A percentile compares a stretch with the other conserved stretches of the same genome.
Conservation (phyloP, 1,140 invertebrate genomes). For the Neodiprion pinetum region DNA sequence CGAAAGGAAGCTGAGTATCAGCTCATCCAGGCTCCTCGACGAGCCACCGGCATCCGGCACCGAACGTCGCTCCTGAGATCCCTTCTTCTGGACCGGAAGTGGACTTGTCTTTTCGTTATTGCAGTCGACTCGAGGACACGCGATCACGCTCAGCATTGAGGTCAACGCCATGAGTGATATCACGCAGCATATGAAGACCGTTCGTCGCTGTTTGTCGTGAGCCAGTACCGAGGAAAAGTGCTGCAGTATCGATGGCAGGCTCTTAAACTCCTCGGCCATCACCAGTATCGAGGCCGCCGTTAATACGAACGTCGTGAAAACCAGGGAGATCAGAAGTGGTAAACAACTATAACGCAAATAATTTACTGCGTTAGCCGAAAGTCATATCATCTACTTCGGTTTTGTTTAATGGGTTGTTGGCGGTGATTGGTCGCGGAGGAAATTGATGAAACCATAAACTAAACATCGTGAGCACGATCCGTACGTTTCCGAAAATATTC, state of each 20-base stretch:
- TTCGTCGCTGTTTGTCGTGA: slow-evolving; percentile 72
- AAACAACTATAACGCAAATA: slow-evolving; percentile 59
- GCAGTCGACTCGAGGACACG: slow-evolving; percentile 37
- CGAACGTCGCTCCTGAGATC: neutral
- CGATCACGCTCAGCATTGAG: slow-evolving; percentile 52
- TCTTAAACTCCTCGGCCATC: slow-evolving; percentile 86
- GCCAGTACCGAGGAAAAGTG: slow-evolving; percentile 77
- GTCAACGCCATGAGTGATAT: slow-evolving; percentile 77
- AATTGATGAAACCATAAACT: slow-evolving; percentile 23
- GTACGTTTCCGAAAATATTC: too few species aligned
- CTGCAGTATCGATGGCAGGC: slow-evolving; percentile 69
- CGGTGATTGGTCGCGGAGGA: slow-evolving; percentile 18
- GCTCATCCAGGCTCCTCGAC: slow-evolving; percentile 34
- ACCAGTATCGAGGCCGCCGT: slow-evolving; percentile 75
- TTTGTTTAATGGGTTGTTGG: neutral
- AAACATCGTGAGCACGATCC: too few species aligned
- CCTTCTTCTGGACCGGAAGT: slow-evolving; percentile 19
- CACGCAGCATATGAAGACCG: slow-evolving; percentile 80
- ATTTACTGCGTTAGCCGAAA: neutral
- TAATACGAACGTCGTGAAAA: slow-evolving; percentile 72
- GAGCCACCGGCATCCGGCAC: slow-evolving; percentile 25
- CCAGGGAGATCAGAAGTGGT: slow-evolving; percentile 65
- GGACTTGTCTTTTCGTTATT: slow-evolving; percentile 8
- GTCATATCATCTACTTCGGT: too few species aligned
- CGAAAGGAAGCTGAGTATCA: slow-evolving; percentile 51